Base-by-base conservation (phyloP, 2,888 invertebrate genomes). In the Andrena fulva region DNA sequence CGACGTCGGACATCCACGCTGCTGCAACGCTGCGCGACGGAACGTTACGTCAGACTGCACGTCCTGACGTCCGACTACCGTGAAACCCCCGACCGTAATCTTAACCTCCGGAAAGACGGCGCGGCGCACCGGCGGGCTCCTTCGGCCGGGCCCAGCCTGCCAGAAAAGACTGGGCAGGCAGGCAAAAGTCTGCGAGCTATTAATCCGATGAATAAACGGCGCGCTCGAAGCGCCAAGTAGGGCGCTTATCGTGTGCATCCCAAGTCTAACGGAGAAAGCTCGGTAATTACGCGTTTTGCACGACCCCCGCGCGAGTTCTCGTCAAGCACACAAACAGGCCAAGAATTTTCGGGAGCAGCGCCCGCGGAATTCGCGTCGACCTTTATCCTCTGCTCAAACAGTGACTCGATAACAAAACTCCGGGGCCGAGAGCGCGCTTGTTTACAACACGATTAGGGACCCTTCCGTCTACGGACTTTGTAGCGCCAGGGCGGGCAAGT, bases 21-120 rank as follows among this genome's bases (percentile, higher is more conserved):
- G 70, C 59, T 60, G 69, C 69, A 69, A 31, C 67, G 27, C 54
- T 8, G 82, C 50, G 85, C 87, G 86, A 77, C 85, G 85, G 82
- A 86, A 87, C 89, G 89, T 88, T 89, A 90, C 89, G 82, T 87
- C 85, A 85, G 56, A 60, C 54, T 72, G 48, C 31, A 75, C 62
- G 80, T 80, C 70, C 70, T n/a, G 69, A 48, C 70, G 63, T 31
- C 33, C 63, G 42, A 56, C 70, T n/a, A 31, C 24, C 52, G 62
- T 27, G 71, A 60, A 67, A 73, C 31, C 62, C 63, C 60, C 24
- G 12, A 8, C n/a, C 27, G 42, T 35, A 52, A 42, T 73, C 70
- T 85, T 83, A 64, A 31, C 31, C 24, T 10, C 24, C 20, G 63
- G 10, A 60, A 27, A 67, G 35, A 59, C 20, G 24, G 0, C 48